Percentiles rank a stretch among this genome's conserved stretches.
phyloP scores from a whole-genome alignment of 1,140 invertebrate species.

The Ectropis grisescens region DNA sequence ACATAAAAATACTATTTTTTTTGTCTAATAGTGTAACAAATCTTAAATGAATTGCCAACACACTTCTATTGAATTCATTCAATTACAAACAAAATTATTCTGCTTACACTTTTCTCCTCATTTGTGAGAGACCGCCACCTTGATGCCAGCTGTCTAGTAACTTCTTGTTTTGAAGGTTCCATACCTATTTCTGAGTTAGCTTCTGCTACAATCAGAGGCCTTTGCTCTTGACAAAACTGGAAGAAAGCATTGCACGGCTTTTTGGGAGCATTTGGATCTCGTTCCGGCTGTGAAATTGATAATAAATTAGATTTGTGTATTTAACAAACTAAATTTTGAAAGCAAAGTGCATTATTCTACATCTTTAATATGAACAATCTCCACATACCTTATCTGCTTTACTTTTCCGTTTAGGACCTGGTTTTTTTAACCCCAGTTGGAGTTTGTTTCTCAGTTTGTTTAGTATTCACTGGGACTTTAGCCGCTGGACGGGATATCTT shows the following conservation, averaged over 20 bases:
- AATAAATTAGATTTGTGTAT: too few species aligned
- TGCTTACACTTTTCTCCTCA: slow-evolving; percentile 79
- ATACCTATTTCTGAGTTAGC: slow-evolving; percentile 72
- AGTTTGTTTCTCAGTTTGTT: slow-evolving; percentile 50
- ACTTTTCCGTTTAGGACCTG: slow-evolving; percentile 60
- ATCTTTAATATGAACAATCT: too few species aligned
- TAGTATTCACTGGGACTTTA: slow-evolving; percentile 38
- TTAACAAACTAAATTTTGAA: too few species aligned
- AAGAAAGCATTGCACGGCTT: slow-evolving; percentile 85
- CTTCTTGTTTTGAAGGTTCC: slow-evolving; percentile 81
- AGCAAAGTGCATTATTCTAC: too few species aligned
- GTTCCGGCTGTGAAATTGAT: slow-evolving; percentile 65
- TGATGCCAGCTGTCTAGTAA: slow-evolving; percentile 80
- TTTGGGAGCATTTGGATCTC: slow-evolving; percentile 84
- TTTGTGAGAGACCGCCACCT: slow-evolving; percentile 79
- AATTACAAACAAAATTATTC: too few species aligned
- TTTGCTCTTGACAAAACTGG: slow-evolving; percentile 84
- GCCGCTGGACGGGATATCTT: slow-evolving; percentile 24
- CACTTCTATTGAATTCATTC: too few species aligned
- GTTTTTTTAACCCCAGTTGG: slow-evolving; percentile 45
- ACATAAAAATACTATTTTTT: too few species aligned
- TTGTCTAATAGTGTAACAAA: too few species aligned
- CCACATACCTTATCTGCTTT: slow-evolving; percentile 62
- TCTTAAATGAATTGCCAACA: too few species aligned
- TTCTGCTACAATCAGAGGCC: slow-evolving; percentile 80